Conservation (phyloP, 2,797 vertebrate species). For the Sebastes baramenuke region DNA sequence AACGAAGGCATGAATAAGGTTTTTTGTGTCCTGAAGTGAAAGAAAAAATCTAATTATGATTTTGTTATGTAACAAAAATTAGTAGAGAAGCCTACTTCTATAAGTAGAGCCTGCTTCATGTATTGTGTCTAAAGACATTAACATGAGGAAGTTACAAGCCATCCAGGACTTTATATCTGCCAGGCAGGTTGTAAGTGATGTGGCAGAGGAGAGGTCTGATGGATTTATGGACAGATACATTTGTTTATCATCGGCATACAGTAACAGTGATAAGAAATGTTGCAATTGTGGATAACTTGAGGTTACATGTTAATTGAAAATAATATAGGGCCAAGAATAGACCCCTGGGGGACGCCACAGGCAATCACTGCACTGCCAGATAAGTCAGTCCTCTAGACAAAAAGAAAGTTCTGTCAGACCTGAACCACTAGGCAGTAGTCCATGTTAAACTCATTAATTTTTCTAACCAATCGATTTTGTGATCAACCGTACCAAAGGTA, state of each 20-base stretch:
- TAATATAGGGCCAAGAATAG: not conserved
- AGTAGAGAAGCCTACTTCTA: not conserved
- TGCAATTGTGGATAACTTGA: not conserved
- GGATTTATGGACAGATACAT: not conserved
- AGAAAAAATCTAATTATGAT: not conserved
- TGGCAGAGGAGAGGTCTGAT: not conserved
- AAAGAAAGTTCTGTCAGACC: not conserved
- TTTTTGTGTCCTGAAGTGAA: not conserved
- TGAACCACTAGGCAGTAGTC: not conserved
- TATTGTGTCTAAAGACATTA: not conserved
- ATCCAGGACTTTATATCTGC: not conserved
- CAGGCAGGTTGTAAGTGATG: not conserved
- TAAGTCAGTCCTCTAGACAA: not conserved
- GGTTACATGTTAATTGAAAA: not conserved
- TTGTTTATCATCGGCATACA: not conserved
- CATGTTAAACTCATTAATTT: not conserved
- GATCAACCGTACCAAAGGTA: not conserved
- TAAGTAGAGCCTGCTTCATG: not conserved
- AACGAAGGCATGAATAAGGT: not conserved
- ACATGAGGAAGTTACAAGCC: not conserved
- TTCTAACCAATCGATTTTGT: not conserved
- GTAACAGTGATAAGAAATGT: not conserved
- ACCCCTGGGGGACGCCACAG: not conserved
- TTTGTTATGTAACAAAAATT: not conserved
- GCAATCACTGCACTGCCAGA: not conserved